Evolutionary conservation across 2,888 invertebrate genomes (phyloP), one percentile per base, ranked within the genome.

Genomic region (Girardia tigrina): DNA sequence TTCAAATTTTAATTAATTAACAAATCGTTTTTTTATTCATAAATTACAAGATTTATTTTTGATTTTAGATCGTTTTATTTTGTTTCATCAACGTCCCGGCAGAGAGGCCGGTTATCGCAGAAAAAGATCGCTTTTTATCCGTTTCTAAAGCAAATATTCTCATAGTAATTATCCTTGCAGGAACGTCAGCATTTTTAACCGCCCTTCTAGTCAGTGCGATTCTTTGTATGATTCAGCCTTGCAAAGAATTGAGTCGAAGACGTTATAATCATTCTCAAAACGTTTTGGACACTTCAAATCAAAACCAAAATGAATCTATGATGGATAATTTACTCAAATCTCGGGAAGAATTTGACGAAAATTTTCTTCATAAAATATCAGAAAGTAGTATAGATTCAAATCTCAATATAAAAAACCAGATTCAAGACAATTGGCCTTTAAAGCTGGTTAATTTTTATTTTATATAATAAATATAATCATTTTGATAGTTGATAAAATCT

Each of bases 281-380:
- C n/a, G n/a, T 56, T 16, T 2, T 56, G n/a, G 56, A 56, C 23
- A 20, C 56, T 2, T 56, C 56, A 56, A 56, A 56, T n/a, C 56
- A 56, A 2, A 56, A 56, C 23, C 56, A n/a, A n/a, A 56, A 56
- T 56, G 56, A 56, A 56, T 56, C 56, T 56, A 56, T 56, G 56
- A 56, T 56, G 56, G 56, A 56, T n/a, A 56, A 56, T 56, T 56
- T 56, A 56, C 56, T 56, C n/a, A 56, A 56, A 56, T 56, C 56
- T 16, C 56, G 56, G 2, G 56, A 56, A 2, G 56, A 56, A n/a
- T 56, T 56, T 23, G 56, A 56, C n/a, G 56, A 56, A 56, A 56
- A n/a, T 8, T 56, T 56, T 56, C 56, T 56, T 56, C n/a, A 56
- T n/a, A 56, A 56, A 56, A 56, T 56, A 4, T 56, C 56, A 2